These are phyloP conservation scores for Patella ulyssiponensis DNA, from an alignment of 2,888 invertebrate species.

Conservation along the genomic window DNA sequence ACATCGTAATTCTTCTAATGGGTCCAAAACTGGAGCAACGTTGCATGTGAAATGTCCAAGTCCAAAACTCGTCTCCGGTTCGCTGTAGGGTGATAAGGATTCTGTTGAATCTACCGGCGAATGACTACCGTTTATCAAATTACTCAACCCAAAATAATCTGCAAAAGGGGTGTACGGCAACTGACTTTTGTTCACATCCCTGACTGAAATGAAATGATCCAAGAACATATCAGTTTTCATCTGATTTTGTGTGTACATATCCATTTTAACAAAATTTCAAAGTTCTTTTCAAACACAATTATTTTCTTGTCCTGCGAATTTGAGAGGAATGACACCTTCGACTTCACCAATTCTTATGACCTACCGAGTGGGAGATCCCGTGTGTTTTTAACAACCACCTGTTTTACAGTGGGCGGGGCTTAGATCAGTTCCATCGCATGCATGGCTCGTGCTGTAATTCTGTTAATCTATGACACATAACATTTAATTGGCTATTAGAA, in stretches of 20 bases:
- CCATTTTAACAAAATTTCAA: background rate
- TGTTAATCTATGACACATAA: background rate
- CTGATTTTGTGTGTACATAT: background rate
- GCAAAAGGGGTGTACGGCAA: conserved; percentile 28
- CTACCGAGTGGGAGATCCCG: background rate
- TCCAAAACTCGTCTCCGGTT: background rate
- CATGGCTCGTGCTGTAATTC: background rate
- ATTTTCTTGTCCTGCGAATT: conserved; percentile 5
- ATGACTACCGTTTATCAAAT: background rate
- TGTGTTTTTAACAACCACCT: background rate
- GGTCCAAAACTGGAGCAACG: background rate
- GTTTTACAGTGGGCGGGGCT: background rate
- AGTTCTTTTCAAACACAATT: background rate
- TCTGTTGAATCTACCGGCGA: background rate
- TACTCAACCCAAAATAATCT: conserved; percentile 35
- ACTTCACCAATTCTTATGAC: background rate
- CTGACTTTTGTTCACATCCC: background rate
- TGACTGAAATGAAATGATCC: background rate
- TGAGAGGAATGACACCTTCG: background rate
- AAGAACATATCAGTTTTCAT: background rate
- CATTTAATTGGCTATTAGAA: background rate
- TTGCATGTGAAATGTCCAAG: background rate
- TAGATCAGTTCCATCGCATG: background rate
- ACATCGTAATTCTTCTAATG: conserved; percentile 8
- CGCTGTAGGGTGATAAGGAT: background rate